Evolutionary conservation across 2,888 invertebrate genomes (phyloP).

Genomic region (Ethmia dodecea): DNA sequence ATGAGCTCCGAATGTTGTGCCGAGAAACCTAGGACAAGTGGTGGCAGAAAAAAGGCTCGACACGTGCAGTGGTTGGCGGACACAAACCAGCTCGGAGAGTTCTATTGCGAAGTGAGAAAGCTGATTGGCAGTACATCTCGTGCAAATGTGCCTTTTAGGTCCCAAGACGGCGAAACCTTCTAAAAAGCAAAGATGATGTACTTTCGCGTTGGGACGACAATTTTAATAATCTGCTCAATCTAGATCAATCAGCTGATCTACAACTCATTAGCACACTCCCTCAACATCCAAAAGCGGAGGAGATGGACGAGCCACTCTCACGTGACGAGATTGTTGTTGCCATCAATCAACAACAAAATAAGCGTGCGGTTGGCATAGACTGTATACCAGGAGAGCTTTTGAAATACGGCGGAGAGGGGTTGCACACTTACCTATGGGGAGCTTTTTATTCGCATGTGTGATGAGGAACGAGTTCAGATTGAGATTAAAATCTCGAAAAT

Average conservation of each 20-base stretch:
- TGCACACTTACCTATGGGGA: slow-evolving; percentile 2
- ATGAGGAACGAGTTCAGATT: slow-evolving; percentile 9
- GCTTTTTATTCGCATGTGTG: slow-evolving; percentile 14
- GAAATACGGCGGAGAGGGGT: background rate
- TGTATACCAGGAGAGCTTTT: background rate
- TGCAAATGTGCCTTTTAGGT: background rate
- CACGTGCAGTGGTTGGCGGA: background rate
- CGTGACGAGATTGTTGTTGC: background rate
- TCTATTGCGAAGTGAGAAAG: background rate
- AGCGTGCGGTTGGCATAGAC: no score
- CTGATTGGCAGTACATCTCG: background rate
- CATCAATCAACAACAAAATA: background rate
- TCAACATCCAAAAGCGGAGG: background rate
- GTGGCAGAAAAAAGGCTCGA: background rate
- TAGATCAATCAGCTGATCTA: background rate
- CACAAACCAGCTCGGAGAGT: background rate
- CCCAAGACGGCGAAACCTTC: background rate
- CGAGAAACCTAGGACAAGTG: background rate
- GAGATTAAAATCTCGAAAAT: slow-evolving; percentile 9
- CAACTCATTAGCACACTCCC: background rate
- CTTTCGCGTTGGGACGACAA: background rate
- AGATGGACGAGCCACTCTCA: background rate
- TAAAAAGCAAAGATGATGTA: background rate
- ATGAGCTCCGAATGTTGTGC: background rate
- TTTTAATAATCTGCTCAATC: background rate